Evolutionary conservation across 2,797 vertebrate genomes (phyloP), one percentile per base, ranked within the genome.

Genomic region (Phrynocephalus vlangalii): DNA sequence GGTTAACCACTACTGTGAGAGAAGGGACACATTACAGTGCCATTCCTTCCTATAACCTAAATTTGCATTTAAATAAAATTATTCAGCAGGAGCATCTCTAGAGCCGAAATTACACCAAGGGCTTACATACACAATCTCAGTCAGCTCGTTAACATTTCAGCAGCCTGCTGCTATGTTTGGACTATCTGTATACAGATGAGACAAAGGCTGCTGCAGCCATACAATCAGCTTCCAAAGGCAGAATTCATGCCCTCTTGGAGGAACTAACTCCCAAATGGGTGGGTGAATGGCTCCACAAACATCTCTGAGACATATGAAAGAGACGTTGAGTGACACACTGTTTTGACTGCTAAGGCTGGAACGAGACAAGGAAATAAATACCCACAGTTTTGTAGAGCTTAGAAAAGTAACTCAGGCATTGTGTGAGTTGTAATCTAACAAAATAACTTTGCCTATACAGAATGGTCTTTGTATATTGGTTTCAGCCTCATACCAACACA

Each of bases 41-140:
- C 48, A 67, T 81, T 52, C 60, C 73, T 76, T 88, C 73, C 9
- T 67, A 38, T 44, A 71, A 78, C 30, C 15, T 50, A 79, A 83
- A 84, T 88, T 88, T 88, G 79, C 30, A 70, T 87, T 60, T 67
- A 87, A 75, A 67, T 80, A 75, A 80, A 86, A 30, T 76, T 66
- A 85, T 85, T 85, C 60, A 52, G 22, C 70, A 56, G 44, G n/a
- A 63, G 56, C 82, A 79, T 66, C 56, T 44, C 24, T 68, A 63
- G 56, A 20, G 56, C 28, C 38, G 56, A 48, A 48, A 52, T 38
- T 63, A 38, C 70, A 80, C 10, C 20, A 60, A 67, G 71, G n/a
- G 56, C 38, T 44, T 50, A 48, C 67, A 8, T 15, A n/a, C 10
- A 81, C 6, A 18, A 66, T 30, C n/a, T 50, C 38, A 80, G 44